A percentile compares a stretch with the other conserved stretches of the same genome.
Evolutionary conservation across 2,888 invertebrate species (phyloP).

Genomic region (Calliopum simillimum): DNA sequence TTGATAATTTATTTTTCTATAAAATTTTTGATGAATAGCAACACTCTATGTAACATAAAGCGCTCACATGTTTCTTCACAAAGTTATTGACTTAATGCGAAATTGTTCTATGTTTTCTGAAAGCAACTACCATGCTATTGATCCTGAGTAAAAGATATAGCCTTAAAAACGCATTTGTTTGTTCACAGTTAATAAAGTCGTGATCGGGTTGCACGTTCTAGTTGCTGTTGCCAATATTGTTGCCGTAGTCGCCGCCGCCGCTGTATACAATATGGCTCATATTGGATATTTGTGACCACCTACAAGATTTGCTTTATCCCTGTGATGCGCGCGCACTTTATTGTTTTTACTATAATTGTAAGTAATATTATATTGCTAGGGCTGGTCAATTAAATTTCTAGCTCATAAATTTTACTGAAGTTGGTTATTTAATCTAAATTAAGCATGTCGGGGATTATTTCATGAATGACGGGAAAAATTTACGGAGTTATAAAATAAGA

Average conservation of each 20-base stretch:
- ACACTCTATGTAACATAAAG: too few species aligned
- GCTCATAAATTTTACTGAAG: slow-evolving; percentile 61
- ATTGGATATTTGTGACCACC: slow-evolving; percentile 43
- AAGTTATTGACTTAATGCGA: background rate
- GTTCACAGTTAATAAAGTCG: slow-evolving; percentile 58
- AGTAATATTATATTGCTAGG: slow-evolving; percentile 29
- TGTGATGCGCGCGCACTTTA: background rate
- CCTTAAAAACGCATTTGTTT: too few species aligned
- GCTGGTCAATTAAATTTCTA: slow-evolving; percentile 59
- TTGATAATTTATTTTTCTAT: too few species aligned
- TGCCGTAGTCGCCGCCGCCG: background rate
- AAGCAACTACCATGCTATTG: background rate
- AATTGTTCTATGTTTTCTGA: background rate
- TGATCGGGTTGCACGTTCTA: slow-evolving; percentile 58
- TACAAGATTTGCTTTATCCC: slow-evolving; percentile 36
- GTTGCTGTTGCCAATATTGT: too few species aligned
- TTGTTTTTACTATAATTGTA: slow-evolving; percentile 41
- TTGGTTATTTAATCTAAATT: slow-evolving; percentile 63
- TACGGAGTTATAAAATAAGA: too few species aligned
- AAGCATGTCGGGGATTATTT: slow-evolving; percentile 45
- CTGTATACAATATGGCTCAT: slow-evolving; percentile 8
- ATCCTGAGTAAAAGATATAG: background rate
- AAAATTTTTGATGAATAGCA: too few species aligned
- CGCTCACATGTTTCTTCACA: too few species aligned
- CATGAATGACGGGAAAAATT: slow-evolving; percentile 53